Evolutionary conservation across 1,140 invertebrate species (phyloP).

Genomic region (Microplitis mediator): DNA sequence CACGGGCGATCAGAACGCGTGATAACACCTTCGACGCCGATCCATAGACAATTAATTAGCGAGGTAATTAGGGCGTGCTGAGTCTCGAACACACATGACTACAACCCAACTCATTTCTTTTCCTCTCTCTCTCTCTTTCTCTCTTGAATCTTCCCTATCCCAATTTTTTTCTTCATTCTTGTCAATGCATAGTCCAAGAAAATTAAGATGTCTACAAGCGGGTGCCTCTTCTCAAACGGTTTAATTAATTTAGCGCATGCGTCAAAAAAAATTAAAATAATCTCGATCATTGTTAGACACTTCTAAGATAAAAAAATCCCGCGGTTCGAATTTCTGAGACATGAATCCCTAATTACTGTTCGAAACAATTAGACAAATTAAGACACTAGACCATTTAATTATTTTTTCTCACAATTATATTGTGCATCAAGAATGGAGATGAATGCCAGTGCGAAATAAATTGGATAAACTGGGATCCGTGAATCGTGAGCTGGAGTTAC

Average conservation of each 20-base stretch:
- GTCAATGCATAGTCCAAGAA: slow-evolving; percentile 14
- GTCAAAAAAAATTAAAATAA: too few relatives aligned
- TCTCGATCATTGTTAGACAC: too few relatives aligned
- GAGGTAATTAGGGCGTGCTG: slow-evolving; percentile 42
- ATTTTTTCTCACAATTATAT: too few relatives aligned
- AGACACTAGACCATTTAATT: too few relatives aligned
- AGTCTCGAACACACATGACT: slow-evolving; percentile 27
- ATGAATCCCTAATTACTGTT: too few relatives aligned
- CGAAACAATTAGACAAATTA: too few relatives aligned
- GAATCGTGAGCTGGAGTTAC: neutral
- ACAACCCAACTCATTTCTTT: slow-evolving; percentile 17
- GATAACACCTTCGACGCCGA: slow-evolving; percentile 29
- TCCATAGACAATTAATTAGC: slow-evolving; percentile 45
- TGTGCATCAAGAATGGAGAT: too few relatives aligned
- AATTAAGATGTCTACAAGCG: slow-evolving; percentile 11
- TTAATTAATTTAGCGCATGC: neutral
- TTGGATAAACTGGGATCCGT: neutral
- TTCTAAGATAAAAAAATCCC: too few relatives aligned
- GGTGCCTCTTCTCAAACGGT: neutral
- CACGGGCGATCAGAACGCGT: slow-evolving; percentile 22
- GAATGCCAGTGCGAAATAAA: neutral
- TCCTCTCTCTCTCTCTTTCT: neutral
- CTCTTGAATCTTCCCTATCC: neutral
- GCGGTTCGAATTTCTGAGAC: too few relatives aligned
- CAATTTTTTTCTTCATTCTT: too few relatives aligned